Conservation (phyloP, 2,113 vertebrate species). For the Bothrops jararaca region DNA sequence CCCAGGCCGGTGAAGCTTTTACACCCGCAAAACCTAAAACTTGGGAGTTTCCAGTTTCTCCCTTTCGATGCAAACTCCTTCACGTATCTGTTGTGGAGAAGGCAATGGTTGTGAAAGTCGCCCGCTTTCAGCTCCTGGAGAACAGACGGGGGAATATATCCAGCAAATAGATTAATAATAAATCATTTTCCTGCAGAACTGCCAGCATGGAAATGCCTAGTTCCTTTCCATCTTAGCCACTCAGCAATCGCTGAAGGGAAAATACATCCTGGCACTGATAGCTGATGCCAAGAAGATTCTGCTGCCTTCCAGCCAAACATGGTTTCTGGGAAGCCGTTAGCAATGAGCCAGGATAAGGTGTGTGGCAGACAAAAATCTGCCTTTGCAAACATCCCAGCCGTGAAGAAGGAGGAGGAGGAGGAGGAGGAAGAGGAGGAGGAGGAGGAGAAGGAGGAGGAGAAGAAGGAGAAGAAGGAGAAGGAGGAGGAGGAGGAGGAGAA, state of each 20-base stretch:
- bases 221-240: neutral
- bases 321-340: slow-evolving; percentile 8
- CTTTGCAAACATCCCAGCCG: neutral
- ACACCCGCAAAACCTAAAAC: too few relatives aligned
- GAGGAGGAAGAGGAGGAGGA: neutral
- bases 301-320: neutral
- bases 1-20: neutral
- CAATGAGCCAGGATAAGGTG: neutral
- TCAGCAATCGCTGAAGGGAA: neutral
- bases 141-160: neutral
- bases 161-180: neutral
- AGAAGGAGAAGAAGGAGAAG: too few relatives aligned
- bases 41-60: too few relatives aligned
- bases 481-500: too few relatives aligned
- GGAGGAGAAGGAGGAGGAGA: too few relatives aligned
- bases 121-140: neutral
- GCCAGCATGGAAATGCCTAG: neutral
- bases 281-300: neutral
- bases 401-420: too few relatives aligned
- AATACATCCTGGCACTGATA: neutral
- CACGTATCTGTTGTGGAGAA: neutral
- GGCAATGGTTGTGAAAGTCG: neutral
- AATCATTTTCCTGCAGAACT: too few relatives aligned
- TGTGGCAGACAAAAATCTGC: neutral
- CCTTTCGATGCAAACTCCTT: neutral